These are phyloP conservation scores for Rana temporaria DNA, from an alignment of 2,113 vertebrate genomes.

Conservation along the genomic window DNA sequence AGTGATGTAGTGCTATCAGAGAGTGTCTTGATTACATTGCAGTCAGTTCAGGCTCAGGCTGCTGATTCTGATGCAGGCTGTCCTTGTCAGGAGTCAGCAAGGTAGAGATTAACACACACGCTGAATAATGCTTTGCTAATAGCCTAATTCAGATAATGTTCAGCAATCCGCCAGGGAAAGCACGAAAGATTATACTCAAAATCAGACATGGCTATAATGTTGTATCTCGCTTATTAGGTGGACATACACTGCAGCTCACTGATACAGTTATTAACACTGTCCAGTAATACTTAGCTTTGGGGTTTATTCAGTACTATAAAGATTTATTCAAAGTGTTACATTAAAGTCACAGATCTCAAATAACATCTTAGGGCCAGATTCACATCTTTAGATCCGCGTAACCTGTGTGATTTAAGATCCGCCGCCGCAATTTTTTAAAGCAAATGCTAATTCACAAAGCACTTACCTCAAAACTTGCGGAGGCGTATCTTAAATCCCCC, in stretches of 20 bases:
- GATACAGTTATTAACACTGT: neutral
- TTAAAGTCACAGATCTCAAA: no score
- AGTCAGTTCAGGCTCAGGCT: constrained; percentile 5
- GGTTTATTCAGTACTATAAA: neutral
- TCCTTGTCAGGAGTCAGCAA: constrained; percentile 31
- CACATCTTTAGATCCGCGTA: no score
- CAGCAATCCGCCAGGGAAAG: constrained; percentile 52
- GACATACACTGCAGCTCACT: neutral
- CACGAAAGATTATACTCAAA: constrained; percentile 26
- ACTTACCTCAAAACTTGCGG: no score
- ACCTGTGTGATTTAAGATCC: no score
- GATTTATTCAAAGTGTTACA: no score
- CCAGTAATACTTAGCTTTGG: neutral
- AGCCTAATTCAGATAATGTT: constrained; percentile 79
- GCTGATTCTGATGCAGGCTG: constrained; percentile 24
- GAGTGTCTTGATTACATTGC: constrained; percentile 5
- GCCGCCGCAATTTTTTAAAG: no score
- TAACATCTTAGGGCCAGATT: no score
- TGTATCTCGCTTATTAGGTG: constrained; percentile 5
- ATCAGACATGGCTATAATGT: constrained; percentile 11
- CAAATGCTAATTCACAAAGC: no score
- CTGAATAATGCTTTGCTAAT: constrained; percentile 73
- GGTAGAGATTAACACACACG: constrained; percentile 74
- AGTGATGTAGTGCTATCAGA: neutral
- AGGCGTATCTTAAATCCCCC: no score